Evolutionary conservation across 2,113 vertebrate genomes (phyloP), one percentile per base, ranked within the genome.

Genomic region (Circaetus cinerascens): DNA sequence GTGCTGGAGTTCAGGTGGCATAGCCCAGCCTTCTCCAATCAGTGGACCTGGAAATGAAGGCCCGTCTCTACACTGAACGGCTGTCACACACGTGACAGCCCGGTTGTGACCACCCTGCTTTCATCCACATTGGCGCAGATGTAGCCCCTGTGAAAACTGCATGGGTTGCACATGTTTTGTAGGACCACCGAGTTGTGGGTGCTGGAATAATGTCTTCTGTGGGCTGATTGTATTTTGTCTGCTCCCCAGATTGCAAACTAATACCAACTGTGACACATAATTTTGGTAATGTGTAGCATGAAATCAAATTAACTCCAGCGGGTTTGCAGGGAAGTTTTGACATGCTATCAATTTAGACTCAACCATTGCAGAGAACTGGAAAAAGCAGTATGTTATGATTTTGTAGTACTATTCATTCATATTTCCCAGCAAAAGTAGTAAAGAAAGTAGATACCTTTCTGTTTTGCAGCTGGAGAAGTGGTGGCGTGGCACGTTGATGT

Each of bases 401-500:
- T 51, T 63, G 21, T 74, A 55, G 36, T 59, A 17, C n/a, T 63
- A 3, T 50, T 87, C 5, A 13, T 81, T 75, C 13, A 0, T 32
- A 38, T 46, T 77, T 88, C 69, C 43, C 60, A 62, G 9, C 30
- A 63, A 41, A 81, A 27, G 46, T 36, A 72, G 27, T 36, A 46
- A 83, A 83, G 67, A 53, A 46, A 34, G 45, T n/a, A 34, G 88
- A 12, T 45, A 25, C 2, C 26, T 68, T 74, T 78, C 34, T 83
- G n/a, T 27, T 86, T 38, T 67, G 51, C 63, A 71, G 45, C 82
- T 69, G 74, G 34, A 78, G 29, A 40, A 69, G 55, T 4, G 4
- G 11, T 3, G 4, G 51, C 4, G 1, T 14, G 34, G 62, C 0
- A 0, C 10, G 88, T 15, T 2, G 1, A 10, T 21, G 60, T 59